A percentile compares a stretch with the other conserved stretches of the same genome.
These are phyloP conservation scores for Ostrea edulis DNA, from an alignment of 1,140 invertebrate genomes.

Conservation along the genomic window DNA sequence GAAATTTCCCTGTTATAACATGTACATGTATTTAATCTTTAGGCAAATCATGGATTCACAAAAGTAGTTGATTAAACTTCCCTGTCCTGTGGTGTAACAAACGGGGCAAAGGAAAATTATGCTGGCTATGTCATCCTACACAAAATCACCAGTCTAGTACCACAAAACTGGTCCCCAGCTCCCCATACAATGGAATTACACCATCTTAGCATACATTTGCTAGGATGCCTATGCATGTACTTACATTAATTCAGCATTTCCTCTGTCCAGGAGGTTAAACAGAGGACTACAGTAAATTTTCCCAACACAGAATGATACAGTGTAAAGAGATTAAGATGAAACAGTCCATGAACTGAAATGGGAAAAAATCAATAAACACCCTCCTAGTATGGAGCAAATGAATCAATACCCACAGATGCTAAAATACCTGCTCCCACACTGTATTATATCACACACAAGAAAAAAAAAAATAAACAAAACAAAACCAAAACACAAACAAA, in stretches of 20 bases:
- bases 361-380: not conserved
- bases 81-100: not conserved
- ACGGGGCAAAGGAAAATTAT: not conserved
- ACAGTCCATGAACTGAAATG: not conserved
- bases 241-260: slow-evolving; percentile 13
- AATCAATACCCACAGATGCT: not conserved
- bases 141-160: too few relatives aligned
- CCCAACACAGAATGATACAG: not conserved
- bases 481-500: too few relatives aligned
- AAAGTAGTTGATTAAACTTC: not conserved
- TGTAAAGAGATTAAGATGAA: not conserved
- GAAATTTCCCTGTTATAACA: not conserved
- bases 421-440: not conserved
- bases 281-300: not conserved
- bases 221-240: not conserved
- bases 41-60: not conserved
- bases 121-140: not conserved
- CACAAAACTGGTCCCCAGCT: too few relatives aligned
- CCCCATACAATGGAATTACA: not conserved
- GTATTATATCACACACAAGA: not conserved
- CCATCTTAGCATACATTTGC: not conserved
- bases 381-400: not conserved
- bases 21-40: not conserved
- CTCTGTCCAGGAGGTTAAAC: not conserved
- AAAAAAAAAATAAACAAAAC: too few relatives aligned